Base-by-base conservation (phyloP, 2,888 invertebrate species). In the Tortricodes alternella region DNA sequence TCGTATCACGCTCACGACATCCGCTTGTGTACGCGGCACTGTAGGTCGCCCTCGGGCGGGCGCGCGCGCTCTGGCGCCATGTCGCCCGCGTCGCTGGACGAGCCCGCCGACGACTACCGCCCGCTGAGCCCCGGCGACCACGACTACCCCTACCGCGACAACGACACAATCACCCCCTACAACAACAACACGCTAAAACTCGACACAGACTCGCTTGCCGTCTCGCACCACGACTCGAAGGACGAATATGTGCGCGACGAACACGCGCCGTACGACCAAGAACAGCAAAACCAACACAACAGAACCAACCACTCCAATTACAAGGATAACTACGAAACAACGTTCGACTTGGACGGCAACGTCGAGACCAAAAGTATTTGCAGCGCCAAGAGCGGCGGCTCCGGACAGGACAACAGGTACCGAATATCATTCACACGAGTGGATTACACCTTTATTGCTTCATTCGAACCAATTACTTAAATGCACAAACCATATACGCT, bases 311-410 rank as follows among this genome's bases (percentile, higher is more conserved):
- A 78, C 66, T 82, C 89, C 35, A 91, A 92, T 55, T 92, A 91
- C 70, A 94, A 94, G 69, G 95, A 95, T 79, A 95, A 94, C 85
- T 95, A 94, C 77, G 95, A 95, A 81, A 95, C 96, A 11, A 96
- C 96, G 24, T 97, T 96, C 85, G 98, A 97, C 83, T 92, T 97
- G 70, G 97, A 98, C 76, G 97, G 97, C 60, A 97, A 97, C 83
- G 95, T 97, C 62, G 97, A 98, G 83, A 97, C 98, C 3, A 95
- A 97, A 70, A 97, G 97, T 66, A 96, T 96, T 63, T 96, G 96
- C 81, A 96, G 95, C 82, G 93, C 94, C 51, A 94, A 95, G 73
- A 94, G 95, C 71, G 94, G 94, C 61, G 94, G 95, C 68, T 95
- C 95, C 18, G 94, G 94, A 70, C 95, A 95, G 69, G 96, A 96